Percentiles rank a stretch among this genome's conserved stretches.
phyloP scores from a whole-genome alignment of 1,140 invertebrate species.

The Rhyzopertha dominica region DNA sequence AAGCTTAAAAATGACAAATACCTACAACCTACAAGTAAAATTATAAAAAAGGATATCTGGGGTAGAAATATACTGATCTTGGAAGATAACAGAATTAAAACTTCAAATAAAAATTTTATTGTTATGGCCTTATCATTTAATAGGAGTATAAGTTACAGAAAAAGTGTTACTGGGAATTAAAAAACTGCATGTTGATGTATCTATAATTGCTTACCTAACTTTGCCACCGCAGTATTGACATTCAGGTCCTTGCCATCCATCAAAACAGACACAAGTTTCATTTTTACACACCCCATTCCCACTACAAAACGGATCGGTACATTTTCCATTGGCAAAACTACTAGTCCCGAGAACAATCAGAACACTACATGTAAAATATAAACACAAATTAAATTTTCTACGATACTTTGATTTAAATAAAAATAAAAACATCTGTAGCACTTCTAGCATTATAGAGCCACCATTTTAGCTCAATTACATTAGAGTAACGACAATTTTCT shows the following conservation, averaged over 20 bases:
- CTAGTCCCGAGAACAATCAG: slow-evolving; percentile 37
- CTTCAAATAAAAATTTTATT: no score
- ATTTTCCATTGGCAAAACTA: slow-evolving; percentile 47
- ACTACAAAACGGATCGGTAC: slow-evolving; percentile 54
- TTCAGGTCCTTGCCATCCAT: slow-evolving; percentile 82
- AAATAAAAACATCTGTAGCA: slow-evolving; percentile 77
- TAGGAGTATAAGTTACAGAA: no score
- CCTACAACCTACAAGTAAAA: no score
- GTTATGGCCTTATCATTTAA: no score
- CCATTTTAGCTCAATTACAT: slow-evolving; percentile 27
- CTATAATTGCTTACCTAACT: slow-evolving; percentile 66
- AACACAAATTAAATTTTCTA: slow-evolving; percentile 59
- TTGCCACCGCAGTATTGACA: slow-evolving; percentile 89
- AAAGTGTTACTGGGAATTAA: neutral
- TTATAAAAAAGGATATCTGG: no score
- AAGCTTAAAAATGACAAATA: no score
- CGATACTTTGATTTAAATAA: slow-evolving; percentile 78
- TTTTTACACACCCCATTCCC: slow-evolving; percentile 75
- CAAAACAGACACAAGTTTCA: slow-evolving; percentile 79
- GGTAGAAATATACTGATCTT: no score
- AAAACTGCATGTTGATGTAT: no score
- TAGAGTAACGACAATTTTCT: slow-evolving; percentile 15
- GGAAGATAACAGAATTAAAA: no score
- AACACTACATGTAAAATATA: slow-evolving; percentile 49
- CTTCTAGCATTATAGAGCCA: slow-evolving; percentile 64